phyloP scores from a whole-genome alignment of 1,140 invertebrate genomes.

The Octopus bimaculoides region DNA sequence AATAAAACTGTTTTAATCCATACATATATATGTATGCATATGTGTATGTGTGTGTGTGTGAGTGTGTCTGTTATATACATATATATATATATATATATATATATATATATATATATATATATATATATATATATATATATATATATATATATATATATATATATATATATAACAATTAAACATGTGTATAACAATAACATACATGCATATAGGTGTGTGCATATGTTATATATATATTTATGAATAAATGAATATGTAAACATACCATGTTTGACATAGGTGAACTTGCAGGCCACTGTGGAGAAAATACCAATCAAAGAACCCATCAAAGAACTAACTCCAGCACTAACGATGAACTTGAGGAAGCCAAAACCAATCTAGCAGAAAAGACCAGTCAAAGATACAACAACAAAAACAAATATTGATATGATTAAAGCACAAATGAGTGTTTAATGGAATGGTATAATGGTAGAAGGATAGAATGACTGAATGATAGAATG shows the following conservation, averaged over 20 bases:
- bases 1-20: no score
- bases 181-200: neutral
- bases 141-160: no score
- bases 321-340: constrained; percentile 92
- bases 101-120: neutral
- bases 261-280: constrained; percentile 59
- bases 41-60: no score
- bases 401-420: no score
- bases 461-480: no score
- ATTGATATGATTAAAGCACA: no score
- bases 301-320: constrained; percentile 92
- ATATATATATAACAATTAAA: no score
- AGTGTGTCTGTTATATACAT: no score
- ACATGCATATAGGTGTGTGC: neutral
- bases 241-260: neutral
- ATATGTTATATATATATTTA: neutral
- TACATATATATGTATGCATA: no score
- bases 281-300: constrained; percentile 90
- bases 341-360: constrained; percentile 84
- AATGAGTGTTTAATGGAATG: no score
- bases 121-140: no score
- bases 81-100: neutral
- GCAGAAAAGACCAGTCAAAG: constrained; percentile 13
- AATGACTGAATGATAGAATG: no score
- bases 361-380: constrained; percentile 82